Evolutionary conservation across 2,113 vertebrate species (phyloP).

Genomic region (Mobula birostris): DNA sequence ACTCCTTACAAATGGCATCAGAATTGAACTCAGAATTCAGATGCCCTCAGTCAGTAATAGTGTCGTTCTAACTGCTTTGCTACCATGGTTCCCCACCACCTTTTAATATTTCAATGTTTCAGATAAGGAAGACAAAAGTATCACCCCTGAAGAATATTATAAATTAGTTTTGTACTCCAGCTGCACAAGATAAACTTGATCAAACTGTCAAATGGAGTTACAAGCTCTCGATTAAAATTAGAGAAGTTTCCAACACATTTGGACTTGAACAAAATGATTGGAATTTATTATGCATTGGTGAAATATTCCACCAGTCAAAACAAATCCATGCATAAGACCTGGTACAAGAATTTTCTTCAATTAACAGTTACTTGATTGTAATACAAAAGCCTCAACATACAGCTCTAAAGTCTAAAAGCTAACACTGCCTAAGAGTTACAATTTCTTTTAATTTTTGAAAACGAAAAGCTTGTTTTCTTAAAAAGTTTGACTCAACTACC

Average conservation of each 20-base stretch:
- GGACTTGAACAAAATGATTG: neutral
- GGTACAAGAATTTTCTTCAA: neutral
- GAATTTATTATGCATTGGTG: neutral
- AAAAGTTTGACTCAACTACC: neutral
- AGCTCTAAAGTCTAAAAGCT: neutral
- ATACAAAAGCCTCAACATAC: neutral
- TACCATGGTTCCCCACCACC: no score
- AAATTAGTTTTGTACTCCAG: neutral
- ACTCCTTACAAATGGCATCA: no score
- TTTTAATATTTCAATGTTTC: no score
- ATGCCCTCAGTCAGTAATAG: no score
- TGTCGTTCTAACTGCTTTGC: no score
- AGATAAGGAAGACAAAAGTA: no score
- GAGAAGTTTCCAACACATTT: neutral
- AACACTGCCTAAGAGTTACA: neutral
- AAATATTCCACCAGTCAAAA: neutral
- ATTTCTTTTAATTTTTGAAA: neutral
- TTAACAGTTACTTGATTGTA: neutral
- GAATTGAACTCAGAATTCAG: no score
- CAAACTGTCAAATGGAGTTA: neutral
- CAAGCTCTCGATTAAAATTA: neutral
- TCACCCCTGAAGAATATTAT: neutral
- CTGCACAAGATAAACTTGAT: neutral
- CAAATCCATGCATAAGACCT: neutral
- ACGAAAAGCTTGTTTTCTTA: neutral